phyloP scores from a whole-genome alignment of 1,140 invertebrate genomes.

The Drosophila saltans region DNA sequence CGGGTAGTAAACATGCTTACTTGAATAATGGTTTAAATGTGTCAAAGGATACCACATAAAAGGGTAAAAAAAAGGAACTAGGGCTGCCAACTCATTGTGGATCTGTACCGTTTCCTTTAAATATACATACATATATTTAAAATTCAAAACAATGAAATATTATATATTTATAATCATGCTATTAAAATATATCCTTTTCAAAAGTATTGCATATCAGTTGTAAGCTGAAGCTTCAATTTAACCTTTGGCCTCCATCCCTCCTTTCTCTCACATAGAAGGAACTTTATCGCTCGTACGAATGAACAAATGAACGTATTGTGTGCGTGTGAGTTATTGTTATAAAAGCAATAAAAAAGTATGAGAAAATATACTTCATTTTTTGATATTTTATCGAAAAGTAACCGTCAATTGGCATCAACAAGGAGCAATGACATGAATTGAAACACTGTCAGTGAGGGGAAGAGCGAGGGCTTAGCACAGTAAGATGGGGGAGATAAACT shows the following conservation, averaged over 20 bases:
- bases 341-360: conserved; percentile 59
- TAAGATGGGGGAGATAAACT: conserved; percentile 14
- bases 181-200: conserved; percentile 9
- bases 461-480: not conserved
- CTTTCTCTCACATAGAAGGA: not conserved
- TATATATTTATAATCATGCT: not conserved
- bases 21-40: conserved; percentile 26
- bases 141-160: no score
- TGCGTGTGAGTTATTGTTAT: conserved; percentile 63
- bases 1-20: conserved; percentile 22
- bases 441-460: conserved; percentile 44
- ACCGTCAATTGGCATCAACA: conserved; percentile 71
- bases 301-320: conserved; percentile 42
- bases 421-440: conserved; percentile 76
- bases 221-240: not conserved
- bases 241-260: not conserved
- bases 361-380: conserved; percentile 49
- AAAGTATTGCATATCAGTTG: conserved; percentile 30
- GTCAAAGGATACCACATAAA: conserved; percentile 23
- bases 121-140: no score
- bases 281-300: conserved; percentile 12
- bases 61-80: conserved; percentile 1
- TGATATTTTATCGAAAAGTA: conserved; percentile 56
- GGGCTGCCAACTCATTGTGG: not conserved
- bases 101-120: no score